A percentile compares a stretch with the other conserved stretches of the same genome.
Conservation (phyloP, 64 coral and sea anemone species). For the Astreopora myriophthalma region DNA sequence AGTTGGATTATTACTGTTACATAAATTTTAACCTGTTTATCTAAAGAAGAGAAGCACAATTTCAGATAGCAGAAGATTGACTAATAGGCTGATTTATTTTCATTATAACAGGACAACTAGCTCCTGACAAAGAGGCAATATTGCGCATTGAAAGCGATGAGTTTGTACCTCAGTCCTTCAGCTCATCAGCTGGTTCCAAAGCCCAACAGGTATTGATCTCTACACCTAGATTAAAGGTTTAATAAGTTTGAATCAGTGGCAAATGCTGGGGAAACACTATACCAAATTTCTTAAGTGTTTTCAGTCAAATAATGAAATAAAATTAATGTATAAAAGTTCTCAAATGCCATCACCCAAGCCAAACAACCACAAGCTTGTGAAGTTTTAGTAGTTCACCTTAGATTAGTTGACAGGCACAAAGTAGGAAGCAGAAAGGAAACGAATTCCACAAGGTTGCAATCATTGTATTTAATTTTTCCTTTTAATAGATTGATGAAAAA, state of each 20-base stretch:
- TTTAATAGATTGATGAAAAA: background rate
- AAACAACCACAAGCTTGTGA: no score
- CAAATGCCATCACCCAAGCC: no score
- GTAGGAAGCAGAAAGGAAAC: background rate
- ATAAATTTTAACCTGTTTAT: no score
- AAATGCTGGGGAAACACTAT: no score
- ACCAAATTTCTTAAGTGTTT: no score
- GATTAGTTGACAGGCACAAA: background rate
- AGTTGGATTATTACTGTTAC: no score
- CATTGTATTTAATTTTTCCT: background rate
- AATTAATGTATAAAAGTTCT: no score
- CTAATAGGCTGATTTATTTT: background rate
- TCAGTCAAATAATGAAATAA: no score
- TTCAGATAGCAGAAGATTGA: background rate
- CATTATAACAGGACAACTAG: slow-evolving; percentile 41
- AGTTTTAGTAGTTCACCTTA: no score
- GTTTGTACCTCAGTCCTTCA: slow-evolving; percentile 86
- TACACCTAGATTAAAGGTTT: background rate
- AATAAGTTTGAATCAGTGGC: no score
- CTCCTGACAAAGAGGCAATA: slow-evolving; percentile 73
- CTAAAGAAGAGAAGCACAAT: background rate
- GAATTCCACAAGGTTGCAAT: background rate
- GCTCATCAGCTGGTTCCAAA: slow-evolving; percentile 56
- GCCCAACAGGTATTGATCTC: slow-evolving; percentile 30
- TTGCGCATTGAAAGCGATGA: slow-evolving; percentile 84